A percentile compares a stretch with the other conserved stretches of the same genome.
Evolutionary conservation across 2,113 vertebrate species (phyloP).

Genomic region (Piaya cayana): DNA sequence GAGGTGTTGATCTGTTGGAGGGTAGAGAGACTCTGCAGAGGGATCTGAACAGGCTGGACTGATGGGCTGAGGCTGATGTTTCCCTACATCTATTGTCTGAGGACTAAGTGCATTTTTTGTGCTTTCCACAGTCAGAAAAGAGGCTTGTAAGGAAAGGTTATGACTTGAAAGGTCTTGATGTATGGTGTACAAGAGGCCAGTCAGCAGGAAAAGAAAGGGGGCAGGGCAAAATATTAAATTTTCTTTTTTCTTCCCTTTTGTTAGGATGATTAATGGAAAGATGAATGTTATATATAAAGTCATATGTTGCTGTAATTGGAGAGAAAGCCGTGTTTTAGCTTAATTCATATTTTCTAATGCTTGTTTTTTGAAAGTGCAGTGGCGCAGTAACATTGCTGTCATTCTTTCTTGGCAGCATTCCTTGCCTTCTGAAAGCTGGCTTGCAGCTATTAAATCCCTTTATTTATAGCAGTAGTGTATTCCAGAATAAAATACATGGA

Average conservation of each 20-base stretch:
- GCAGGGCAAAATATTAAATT: not conserved
- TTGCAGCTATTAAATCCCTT: slow-evolving; percentile 23
- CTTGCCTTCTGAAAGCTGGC: slow-evolving; percentile 9
- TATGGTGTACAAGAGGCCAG: not conserved
- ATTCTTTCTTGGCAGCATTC: slow-evolving; percentile 1
- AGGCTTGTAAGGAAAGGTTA: not conserved
- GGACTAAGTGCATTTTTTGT: not conserved
- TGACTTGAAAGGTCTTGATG: not conserved
- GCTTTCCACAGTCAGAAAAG: not conserved
- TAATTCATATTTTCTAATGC: not conserved
- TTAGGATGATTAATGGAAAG: not conserved
- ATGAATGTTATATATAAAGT: not conserved
- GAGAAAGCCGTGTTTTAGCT: not conserved
- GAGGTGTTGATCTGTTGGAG: too few relatives aligned
- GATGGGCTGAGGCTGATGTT: not conserved
- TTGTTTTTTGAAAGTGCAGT: not conserved
- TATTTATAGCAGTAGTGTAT: slow-evolving; percentile 33
- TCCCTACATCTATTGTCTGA: not conserved
- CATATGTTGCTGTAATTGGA: not conserved
- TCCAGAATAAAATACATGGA: not conserved
- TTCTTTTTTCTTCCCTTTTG: not conserved
- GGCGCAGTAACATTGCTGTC: not conserved
- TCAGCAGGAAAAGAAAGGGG: not conserved
- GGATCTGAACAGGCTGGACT: too few relatives aligned
- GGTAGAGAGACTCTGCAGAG: too few relatives aligned